Base-by-base conservation (phyloP, 2,888 invertebrate genomes). In the Epinotia demarniana region DNA sequence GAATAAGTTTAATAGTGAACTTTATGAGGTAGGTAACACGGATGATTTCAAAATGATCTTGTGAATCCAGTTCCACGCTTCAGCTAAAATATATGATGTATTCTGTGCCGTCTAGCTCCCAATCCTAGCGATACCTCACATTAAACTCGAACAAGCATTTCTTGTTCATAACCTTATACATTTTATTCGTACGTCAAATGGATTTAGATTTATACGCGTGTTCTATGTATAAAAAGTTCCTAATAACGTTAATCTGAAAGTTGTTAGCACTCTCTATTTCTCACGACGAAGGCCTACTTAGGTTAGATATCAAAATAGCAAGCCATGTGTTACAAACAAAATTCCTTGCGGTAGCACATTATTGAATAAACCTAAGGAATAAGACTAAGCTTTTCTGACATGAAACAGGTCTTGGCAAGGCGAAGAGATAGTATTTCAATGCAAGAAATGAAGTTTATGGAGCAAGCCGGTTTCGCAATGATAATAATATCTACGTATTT, bases 351-450 rank as follows among this genome's bases (percentile, higher is more conserved):
- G 39, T 13, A 58, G 16, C 60, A 49, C 33, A 27, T 18, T 66
- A 53, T 64, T 58, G 64, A 66, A 66, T 73, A 66, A 53, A 16
- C 9, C 67, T 43, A 58, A 60, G 66, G 49, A 69, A 68, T 39
- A 43, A 68, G 53, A 53, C 61, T 43, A 53, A 73, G 63, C 33
- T 49, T 19, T 12, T 57, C 63, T 63, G 62, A 74, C 46, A 63
- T 16, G 62, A 46, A 69, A 63, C 69, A 57, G 69, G 69, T 69
- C 46, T 74, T 58, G 69, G 73, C 55, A 57, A 67, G 64, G 64
- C 49, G 49, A 58, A 33, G 53, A 46, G 49, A 66, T 73, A 67
- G 62, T 49, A 58, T 74, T 69, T 74, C 63, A 63, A 69, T 33
- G 53, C 46, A 46, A 74, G 57, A 69, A 69, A 74, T 27, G 60